Evolutionary conservation across 2,797 vertebrate genomes (phyloP), one percentile per base, ranked within the genome.

Genomic region (Orientallactaga sibirica): DNA sequence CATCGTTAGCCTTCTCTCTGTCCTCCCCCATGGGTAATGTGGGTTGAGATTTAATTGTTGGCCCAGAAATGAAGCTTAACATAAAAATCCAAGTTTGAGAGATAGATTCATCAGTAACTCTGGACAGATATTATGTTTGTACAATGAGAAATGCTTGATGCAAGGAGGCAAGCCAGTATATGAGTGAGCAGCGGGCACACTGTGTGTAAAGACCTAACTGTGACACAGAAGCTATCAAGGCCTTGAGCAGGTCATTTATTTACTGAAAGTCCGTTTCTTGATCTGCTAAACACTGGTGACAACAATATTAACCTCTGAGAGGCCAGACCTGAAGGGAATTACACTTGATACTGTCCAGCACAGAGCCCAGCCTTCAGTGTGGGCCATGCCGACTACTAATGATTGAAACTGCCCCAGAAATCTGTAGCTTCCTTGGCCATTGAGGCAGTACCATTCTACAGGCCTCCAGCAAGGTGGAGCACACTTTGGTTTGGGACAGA

Each of bases 1-100:
- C 33, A 37, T 37, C 33, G 2, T 37, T 37, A 37, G 33, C 33
- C 33, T 37, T 37, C 33, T 37, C 33, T 37, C 33, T 37, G 33
- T 37, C 19, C 48, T 1, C 19, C 5, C n/a, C 58, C 41, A 3
- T 33, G 33, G 33, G 33, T 37, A 37, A 37, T 37, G 2, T 37
- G 33, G 33, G 29, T 0, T 29, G 62, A 86, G 75, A 93, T 79
- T 48, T 85, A 92, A 78, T 61, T 85, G 24, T 25, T 73, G 48
- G 27, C 24, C 62, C 71, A 73, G 79, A 79, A 80, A 90, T 58
- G 67, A 93, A 83, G 79, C 41, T 88, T 76, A 82, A 70, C 33
- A 16, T 62, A n/a, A 78, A 78, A 95, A 86, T 43, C n/a, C 0
- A 15, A 88, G 41, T 37, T 74, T 91, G 62, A 64, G 27, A 48